These are phyloP conservation scores for Zoroaster sp. DNA, from an alignment of 53 echinoderm and acorn worm genomes.

Conservation along the genomic window DNA sequence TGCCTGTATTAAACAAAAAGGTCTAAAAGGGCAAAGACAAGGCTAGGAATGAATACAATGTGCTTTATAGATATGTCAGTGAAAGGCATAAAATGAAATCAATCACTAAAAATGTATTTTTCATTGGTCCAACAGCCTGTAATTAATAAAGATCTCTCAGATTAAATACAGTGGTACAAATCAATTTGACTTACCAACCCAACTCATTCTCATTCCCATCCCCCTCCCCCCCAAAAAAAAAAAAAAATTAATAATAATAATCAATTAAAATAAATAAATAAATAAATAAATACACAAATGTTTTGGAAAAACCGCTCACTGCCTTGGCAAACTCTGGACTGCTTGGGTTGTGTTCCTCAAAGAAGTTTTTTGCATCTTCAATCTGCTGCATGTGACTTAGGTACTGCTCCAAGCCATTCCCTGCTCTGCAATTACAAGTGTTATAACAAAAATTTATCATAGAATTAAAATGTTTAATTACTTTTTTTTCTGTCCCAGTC, in stretches of 20 bases:
- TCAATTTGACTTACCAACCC: too few relatives aligned
- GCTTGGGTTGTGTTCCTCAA: constrained; percentile 87
- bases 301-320: constrained; percentile 64
- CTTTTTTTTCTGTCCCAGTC: too few relatives aligned
- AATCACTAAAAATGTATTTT: too few relatives aligned
- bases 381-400: constrained; percentile 79
- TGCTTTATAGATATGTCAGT: neutral
- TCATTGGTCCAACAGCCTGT: too few relatives aligned
- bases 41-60: neutral
- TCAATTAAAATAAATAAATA: neutral
- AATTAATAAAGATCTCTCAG: too few relatives aligned
- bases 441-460: neutral
- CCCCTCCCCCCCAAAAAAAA: too few relatives aligned
- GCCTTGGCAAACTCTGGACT: constrained; percentile 94
- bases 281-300: neutral
- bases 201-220: too few relatives aligned
- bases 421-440: constrained; percentile 53
- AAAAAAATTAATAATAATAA: too few relatives aligned
- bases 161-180: too few relatives aligned
- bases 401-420: constrained; percentile 83
- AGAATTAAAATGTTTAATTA: neutral
- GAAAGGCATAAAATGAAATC: too few relatives aligned
- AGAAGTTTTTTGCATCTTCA: constrained; percentile 81
- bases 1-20: constrained; percentile 77
- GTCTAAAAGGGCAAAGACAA: constrained; percentile 53